Evolutionary conservation across 2,113 vertebrate genomes (phyloP), one percentile per base, ranked within the genome.

Genomic region (Cariama cristata): DNA sequence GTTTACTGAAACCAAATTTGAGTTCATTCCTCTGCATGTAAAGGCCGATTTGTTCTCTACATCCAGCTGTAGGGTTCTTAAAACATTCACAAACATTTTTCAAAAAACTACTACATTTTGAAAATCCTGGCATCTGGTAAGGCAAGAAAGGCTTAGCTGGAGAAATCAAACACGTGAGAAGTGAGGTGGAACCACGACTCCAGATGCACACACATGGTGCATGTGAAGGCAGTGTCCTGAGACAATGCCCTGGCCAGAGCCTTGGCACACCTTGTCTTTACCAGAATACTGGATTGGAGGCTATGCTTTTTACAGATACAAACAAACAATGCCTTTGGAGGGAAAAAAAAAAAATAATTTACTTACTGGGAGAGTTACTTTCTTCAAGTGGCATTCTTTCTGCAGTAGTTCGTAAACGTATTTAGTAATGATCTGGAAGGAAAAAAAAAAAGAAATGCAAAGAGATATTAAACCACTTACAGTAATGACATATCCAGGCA

Each of bases 361-460:
- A 99, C 99, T 99, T 99, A 99, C 99, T 88, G 99, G 99, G 56
- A 99, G 98, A 96, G 98, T 99, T 93, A 98, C 98, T 98, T 99
- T 99, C 96, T 98, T 99, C 98, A 99, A 98, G 97, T 99, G 99
- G 98, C 99, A 99, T 94, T 99, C 99, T n/a, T 98, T 98, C 97
- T 99, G 98, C 98, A 99, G 96, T 92, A 99, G 98, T 86, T 99
- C 99, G 95, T 99, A 99, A 90, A 99, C 98, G 94, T 99, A 99
- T 83, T 99, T 99, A 73, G 99, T 99, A 98, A 99, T 99, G 95
- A 99, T 99, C 99, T 99, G 97, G 38, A 97, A 82, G 22, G 90
- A 74, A 93, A 91, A 67, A 88, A 59, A 30, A 96, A 80, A 18
- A 49, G 17, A 96, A 91, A 55, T 91, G 67, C 9, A 68, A 92